Base-by-base conservation (phyloP, 2,113 vertebrate genomes). In the Poeciliopsis prolifica region DNA sequence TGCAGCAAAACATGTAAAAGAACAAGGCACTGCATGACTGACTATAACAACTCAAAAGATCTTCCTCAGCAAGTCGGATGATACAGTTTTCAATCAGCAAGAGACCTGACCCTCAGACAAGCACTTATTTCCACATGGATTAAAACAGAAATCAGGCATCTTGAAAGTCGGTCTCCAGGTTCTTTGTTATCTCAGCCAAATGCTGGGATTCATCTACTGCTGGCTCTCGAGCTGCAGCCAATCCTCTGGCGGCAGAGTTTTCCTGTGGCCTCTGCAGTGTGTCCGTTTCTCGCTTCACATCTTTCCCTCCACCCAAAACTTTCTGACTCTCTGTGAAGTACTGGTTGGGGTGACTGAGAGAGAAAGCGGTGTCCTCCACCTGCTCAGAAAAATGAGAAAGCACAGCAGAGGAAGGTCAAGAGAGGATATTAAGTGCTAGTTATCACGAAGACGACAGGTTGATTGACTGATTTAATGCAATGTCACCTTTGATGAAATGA, bases 321-420 rank as follows among this genome's bases (percentile, higher is more conserved):
- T 71, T 94, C 91, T 95, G 95, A 86, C 98, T 99, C 92, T 99
- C 98, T 4, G 91, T 65, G 82, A 99, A 99, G 93, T 99, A 99
- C 91, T 98, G 97, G 94, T 99, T 99, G 3, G 98, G 98, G 84
- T 99, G 98, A 92, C 87, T 98, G 84, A 99, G 92, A 24, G 97
- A 98, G 94, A 99, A 99, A 2, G 92, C 94, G 44, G 93, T 78
- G 26, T 99, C 98, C 37, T 96, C 96, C 14, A 97, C 75, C 98
- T 99, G 92, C 61, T 78, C 0, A 33, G 86, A 83, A 77, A 85
- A 87, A 44, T 5, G 2, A 71, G 63, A 70, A 44, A 60, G 22
- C 12, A 68, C 11, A 66, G 30, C 12, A 31, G 40, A 78, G 19
- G 22, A 33, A 68, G 19, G 54, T 62, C 19, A 31, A 29, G 30